phyloP scores from a whole-genome alignment of 2,113 vertebrate species.

The Malurus cyaneus region DNA sequence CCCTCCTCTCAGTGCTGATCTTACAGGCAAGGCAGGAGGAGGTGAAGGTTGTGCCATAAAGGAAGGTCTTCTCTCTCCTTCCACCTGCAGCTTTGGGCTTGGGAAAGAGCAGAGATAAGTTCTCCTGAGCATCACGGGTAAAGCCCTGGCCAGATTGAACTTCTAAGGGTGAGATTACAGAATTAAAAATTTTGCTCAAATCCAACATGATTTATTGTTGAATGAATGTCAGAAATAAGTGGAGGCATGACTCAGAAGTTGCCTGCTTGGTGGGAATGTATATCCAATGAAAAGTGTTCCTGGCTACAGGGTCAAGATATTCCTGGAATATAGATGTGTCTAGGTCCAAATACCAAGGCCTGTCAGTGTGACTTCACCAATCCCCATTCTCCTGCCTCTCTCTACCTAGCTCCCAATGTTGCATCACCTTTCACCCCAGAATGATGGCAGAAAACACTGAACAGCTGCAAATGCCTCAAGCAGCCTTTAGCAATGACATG shows the following conservation, averaged over 20 bases:
- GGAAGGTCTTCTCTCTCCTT: not conserved
- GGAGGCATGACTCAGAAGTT: not conserved
- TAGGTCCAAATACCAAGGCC: not conserved
- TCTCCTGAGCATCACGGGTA: rapidly evolving
- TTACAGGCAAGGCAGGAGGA: not conserved
- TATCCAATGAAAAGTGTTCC: not conserved
- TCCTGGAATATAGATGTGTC: not conserved
- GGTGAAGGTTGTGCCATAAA: not conserved
- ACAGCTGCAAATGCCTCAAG: not conserved
- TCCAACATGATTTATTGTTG: not conserved
- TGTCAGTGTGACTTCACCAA: not conserved
- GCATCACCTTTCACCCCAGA: not conserved
- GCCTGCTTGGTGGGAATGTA: not conserved
- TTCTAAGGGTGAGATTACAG: not conserved
- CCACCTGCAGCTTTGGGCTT: not conserved
- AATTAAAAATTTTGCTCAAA: not conserved
- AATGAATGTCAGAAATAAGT: not conserved
- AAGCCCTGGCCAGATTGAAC: not conserved
- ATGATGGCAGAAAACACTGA: not conserved
- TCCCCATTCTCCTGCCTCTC: not conserved
- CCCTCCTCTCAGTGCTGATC: not conserved
- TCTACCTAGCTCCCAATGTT: not conserved
- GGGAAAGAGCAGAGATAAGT: not conserved
- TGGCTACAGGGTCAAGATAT: not conserved
- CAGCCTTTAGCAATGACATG: rapidly evolving